Conservation (phyloP, 2,113 vertebrate species). For the Trichomycterus rosablanca region DNA sequence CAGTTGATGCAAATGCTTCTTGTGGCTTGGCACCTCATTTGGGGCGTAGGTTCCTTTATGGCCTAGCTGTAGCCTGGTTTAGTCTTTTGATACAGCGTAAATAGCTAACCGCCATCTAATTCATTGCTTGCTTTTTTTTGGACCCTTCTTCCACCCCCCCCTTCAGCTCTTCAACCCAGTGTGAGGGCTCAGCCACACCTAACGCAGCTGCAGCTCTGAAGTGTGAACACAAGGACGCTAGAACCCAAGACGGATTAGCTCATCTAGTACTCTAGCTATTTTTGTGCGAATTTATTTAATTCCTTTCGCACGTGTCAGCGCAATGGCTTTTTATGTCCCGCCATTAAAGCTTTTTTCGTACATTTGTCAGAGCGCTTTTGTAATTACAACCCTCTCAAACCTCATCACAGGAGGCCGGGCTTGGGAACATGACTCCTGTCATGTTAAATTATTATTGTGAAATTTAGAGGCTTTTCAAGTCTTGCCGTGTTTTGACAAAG, state of each 20-base stretch:
- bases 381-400: conserved; percentile 65
- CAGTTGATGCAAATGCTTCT: conserved; percentile 99
- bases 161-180: conserved; percentile 35
- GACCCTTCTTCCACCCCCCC: conserved; percentile 25
- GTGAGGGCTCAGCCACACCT: conserved; percentile 54
- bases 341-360: conserved; percentile 56
- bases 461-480: conserved; percentile 40
- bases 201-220: conserved; percentile 31
- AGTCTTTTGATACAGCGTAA: conserved; percentile 94
- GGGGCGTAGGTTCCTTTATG: conserved; percentile 96
- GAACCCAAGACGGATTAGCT: conserved; percentile 55
- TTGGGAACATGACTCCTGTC: conserved; percentile 58
- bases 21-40: conserved; percentile 99
- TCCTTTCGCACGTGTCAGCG: conserved; percentile 48
- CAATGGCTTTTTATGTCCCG: conserved; percentile 56
- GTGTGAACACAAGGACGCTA: conserved; percentile 62
- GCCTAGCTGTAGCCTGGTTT: conserved; percentile 85
- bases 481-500: conserved; percentile 25
- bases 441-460: conserved; percentile 58
- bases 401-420: conserved; percentile 52
- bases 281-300: conserved; percentile 51
- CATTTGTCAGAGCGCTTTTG: conserved; percentile 65
- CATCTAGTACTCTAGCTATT: conserved; percentile 39
- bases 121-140: conserved; percentile 63
- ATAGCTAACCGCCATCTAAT: conserved; percentile 89